Evolutionary conservation across 2,797 vertebrate genomes (phyloP).

Genomic region (Chaetodon trifasciatus): DNA sequence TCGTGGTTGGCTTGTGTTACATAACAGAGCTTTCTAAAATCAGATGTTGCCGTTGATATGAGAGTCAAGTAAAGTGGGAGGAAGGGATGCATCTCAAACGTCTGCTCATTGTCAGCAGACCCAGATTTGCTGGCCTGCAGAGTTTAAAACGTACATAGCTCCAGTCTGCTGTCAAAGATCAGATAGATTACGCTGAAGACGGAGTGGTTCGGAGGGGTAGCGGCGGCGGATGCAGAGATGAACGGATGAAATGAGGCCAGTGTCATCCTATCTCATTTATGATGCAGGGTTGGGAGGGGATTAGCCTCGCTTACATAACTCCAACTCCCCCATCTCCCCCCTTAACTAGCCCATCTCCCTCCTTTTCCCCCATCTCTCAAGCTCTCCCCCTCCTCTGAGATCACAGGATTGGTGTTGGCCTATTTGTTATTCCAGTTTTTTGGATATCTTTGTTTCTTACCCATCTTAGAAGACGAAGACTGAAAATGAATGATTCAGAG

Average conservation of each 20-base stretch:
- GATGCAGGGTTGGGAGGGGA: slow-evolving; percentile 79
- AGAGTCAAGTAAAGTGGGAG: slow-evolving; percentile 19
- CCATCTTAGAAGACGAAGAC: neutral
- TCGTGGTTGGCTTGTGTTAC: slow-evolving; percentile 34
- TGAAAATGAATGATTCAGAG: slow-evolving; percentile 6
- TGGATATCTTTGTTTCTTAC: slow-evolving; percentile 20
- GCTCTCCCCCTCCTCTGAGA: slow-evolving; percentile 37
- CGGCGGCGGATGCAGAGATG: slow-evolving; percentile 49
- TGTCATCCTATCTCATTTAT: slow-evolving; percentile 75
- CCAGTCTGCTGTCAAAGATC: slow-evolving; percentile 51
- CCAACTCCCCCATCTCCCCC: slow-evolving; percentile 34
- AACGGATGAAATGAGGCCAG: slow-evolving; percentile 73
- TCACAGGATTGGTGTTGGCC: slow-evolving; percentile 54
- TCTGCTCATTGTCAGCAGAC: slow-evolving; percentile 16
- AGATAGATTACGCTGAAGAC: slow-evolving; percentile 52
- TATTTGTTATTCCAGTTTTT: slow-evolving; percentile 59
- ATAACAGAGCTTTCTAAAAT: slow-evolving; percentile 56
- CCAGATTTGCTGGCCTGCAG: slow-evolving; percentile 30
- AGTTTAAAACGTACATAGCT: slow-evolving; percentile 25
- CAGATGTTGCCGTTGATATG: slow-evolving; percentile 40
- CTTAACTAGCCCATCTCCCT: slow-evolving; percentile 49
- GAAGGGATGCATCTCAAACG: slow-evolving; percentile 14
- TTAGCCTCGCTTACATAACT: slow-evolving; percentile 84
- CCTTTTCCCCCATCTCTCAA: slow-evolving; percentile 15
- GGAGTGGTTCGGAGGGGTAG: slow-evolving; percentile 34